A percentile compares a stretch with the other conserved stretches of the same genome.
phyloP scores from a whole-genome alignment of 1,140 invertebrate genomes.

The Geopemphigus sp. region DNA sequence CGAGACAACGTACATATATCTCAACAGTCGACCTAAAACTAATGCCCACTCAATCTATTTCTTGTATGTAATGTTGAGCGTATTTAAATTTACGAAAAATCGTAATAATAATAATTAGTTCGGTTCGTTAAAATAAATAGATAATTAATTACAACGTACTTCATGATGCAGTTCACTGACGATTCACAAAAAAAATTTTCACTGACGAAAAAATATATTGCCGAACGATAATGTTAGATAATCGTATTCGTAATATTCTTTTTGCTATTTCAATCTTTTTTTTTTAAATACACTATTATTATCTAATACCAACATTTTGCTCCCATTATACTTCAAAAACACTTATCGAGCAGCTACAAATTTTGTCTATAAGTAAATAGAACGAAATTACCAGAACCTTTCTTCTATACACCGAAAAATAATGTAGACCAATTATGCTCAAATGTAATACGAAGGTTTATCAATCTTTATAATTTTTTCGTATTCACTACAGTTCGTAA shows the following conservation, averaged over 20 bases:
- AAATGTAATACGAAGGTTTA: too few species aligned
- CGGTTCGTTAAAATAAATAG: not conserved
- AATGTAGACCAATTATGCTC: too few species aligned
- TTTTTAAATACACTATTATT: not conserved
- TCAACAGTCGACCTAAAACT: not conserved
- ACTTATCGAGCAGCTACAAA: too few species aligned
- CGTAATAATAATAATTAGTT: not conserved
- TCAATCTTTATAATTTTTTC: too few species aligned
- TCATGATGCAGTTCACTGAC: not conserved
- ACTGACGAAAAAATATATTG: not conserved
- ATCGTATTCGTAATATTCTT: not conserved
- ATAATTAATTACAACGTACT: not conserved
- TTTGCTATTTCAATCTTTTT: not conserved
- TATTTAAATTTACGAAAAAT: not conserved
- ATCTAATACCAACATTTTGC: too few species aligned
- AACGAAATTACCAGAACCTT: too few species aligned
- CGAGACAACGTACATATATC: not conserved
- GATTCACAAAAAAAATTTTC: not conserved
- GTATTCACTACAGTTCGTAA: too few species aligned
- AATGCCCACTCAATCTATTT: too few species aligned
- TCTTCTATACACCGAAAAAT: too few species aligned
- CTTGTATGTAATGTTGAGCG: not conserved
- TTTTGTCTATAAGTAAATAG: too few species aligned
- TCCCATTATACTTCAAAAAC: too few species aligned
- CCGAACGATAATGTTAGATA: not conserved